phyloP scores from a whole-genome alignment of 1,140 invertebrate genomes.

The Brachionus paranguensis region DNA sequence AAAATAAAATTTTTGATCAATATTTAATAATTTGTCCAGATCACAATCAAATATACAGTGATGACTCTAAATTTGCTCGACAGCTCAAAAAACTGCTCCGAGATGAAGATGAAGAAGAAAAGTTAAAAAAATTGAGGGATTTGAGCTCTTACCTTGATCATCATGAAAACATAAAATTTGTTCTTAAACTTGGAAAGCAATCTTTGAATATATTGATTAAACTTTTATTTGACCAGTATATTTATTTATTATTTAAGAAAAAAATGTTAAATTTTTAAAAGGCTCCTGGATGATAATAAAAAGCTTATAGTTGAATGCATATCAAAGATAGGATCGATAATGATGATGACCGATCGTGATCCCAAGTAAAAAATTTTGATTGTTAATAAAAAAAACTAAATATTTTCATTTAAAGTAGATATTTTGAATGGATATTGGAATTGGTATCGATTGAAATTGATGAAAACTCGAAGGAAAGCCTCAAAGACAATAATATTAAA shows the following conservation, averaged over 20 bases:
- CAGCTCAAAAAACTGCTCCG: slow-evolving; percentile 16
- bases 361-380: neutral
- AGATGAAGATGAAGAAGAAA: slow-evolving; percentile 33
- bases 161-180: slow-evolving; percentile 39
- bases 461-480: neutral
- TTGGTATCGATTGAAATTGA: neutral
- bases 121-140: slow-evolving; percentile 8
- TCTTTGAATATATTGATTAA: slow-evolving; percentile 16
- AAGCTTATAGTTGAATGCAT: neutral
- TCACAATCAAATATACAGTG: neutral
- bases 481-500: slow-evolving; percentile 23
- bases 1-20: neutral
- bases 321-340: slow-evolving; percentile 1
- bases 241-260: neutral
- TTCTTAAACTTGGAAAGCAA: slow-evolving; percentile 8
- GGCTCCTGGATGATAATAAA: neutral
- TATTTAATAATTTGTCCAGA: neutral
- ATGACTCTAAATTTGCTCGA: slow-evolving; percentile 36
- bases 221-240: slow-evolving; percentile 10
- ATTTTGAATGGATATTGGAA: neutral
- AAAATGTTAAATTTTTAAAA: neutral
- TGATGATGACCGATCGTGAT: slow-evolving; percentile 34
- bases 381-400: neutral
- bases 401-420: neutral
- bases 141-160: slow-evolving; percentile 26